A percentile compares a stretch with the other conserved stretches of the same genome.
phyloP scores from a whole-genome alignment of 2,797 vertebrate species.

The Sebastes hopkinsi region DNA sequence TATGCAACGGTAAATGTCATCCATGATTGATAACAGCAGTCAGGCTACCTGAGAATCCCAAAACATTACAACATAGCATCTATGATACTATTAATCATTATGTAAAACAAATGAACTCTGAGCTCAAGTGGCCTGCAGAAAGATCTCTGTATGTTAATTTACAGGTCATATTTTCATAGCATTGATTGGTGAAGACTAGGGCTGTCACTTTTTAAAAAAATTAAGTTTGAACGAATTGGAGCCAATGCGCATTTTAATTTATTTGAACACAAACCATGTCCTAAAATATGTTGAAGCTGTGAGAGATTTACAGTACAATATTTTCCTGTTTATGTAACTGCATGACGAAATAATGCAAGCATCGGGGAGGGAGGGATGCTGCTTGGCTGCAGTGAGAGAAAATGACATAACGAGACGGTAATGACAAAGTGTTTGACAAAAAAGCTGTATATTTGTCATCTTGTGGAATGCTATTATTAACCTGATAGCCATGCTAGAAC shows the following conservation, averaged over 20 bases:
- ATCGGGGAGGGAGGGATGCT: not conserved
- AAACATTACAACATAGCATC: slow-evolving; percentile 30
- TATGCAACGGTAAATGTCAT: slow-evolving; percentile 52
- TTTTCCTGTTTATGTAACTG: not conserved
- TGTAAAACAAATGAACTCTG: slow-evolving; percentile 23
- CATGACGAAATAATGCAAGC: not conserved
- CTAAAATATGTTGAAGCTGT: not conserved
- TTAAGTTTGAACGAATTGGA: not conserved
- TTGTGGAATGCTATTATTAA: not conserved
- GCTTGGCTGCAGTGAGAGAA: not conserved
- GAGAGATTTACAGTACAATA: too few relatives aligned
- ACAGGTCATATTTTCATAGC: not conserved
- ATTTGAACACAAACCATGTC: not conserved
- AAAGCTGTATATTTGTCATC: not conserved
- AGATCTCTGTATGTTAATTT: not conserved
- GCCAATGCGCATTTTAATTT: accelerated
- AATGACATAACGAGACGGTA: not conserved
- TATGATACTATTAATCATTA: slow-evolving; percentile 24
- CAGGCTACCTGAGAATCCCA: slow-evolving; percentile 29
- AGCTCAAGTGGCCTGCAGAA: not conserved
- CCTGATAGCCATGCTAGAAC: not conserved
- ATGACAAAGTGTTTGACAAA: not conserved
- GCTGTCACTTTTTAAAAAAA: not conserved
- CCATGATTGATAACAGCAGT: slow-evolving; percentile 55
- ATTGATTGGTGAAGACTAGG: not conserved